Evolutionary conservation across 2,888 invertebrate genomes (phyloP), one percentile per base, ranked within the genome.

Genomic region (Aphidius colemani): DNA sequence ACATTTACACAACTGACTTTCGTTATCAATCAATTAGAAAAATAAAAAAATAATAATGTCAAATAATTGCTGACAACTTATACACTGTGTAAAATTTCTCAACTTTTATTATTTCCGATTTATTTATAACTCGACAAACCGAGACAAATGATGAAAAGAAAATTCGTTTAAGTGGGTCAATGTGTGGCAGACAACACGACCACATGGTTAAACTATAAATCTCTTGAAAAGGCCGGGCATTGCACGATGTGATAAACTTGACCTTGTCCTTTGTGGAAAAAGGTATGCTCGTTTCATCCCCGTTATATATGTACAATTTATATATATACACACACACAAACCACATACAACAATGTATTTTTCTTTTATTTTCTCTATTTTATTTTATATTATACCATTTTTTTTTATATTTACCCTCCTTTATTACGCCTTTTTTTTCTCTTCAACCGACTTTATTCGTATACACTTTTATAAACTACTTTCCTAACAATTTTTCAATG

Each of bases 131-230:
- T 18, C 39, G 45, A 57, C 44, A 43, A 44, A 45, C 30, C 13
- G 44, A 57, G 56, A 18, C 53, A 53, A 11, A 41, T 40, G 41
- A 46, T 51, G 9, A 55, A 44, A 40, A 53, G 53, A 55, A 57
- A 64, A 65, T 63, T 64, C 61, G 61, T 55, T 51, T 51, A 74
- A 73, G 67, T 74, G 64, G 73, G 74, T 72, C 73, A 72, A 64
- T 64, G 66, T 61, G 48, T 49, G 53, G 51, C 58, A 59, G 57
- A 57, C 60, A 58, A 61, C 62, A 65, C 59, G 63, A 64, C 60
- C 61, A 61, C 62, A 65, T 61, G 63, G 66, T 59, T 30, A 57
- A 64, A 67, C 65, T 61, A 61, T 65, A 65, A 61, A 61, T 58
- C 49, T 58, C 57, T 51, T 45, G 53, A 45, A 58, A 61, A 58